These are phyloP conservation scores for Sylvietta virens DNA, from an alignment of 2,113 vertebrate genomes.

Conservation along the genomic window DNA sequence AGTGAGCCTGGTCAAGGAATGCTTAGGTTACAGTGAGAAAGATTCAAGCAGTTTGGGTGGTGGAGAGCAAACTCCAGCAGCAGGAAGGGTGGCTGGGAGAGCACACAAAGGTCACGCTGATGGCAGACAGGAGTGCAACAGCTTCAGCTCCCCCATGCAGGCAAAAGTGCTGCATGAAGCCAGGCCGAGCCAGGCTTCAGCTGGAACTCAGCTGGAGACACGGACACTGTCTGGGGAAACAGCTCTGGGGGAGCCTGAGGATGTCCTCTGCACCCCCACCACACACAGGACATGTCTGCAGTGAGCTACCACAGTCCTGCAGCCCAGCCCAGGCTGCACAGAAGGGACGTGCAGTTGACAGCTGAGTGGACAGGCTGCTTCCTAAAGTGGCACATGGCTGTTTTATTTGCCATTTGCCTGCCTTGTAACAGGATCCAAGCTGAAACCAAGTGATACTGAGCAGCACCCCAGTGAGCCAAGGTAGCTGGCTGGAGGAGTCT, in stretches of 20 bases:
- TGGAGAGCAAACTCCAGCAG: not conserved
- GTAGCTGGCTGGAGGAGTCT: not conserved
- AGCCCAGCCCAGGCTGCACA: not conserved
- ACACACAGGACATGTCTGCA: not conserved
- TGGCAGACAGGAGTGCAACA: not conserved
- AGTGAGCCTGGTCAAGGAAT: not conserved
- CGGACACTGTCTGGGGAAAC: not conserved
- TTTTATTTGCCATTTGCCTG: not conserved
- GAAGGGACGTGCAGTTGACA: not conserved
- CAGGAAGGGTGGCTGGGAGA: not conserved
- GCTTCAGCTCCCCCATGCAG: not conserved
- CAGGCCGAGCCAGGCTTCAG: not conserved
- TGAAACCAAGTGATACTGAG: not conserved
- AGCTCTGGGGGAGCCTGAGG: not conserved
- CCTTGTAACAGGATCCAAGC: not conserved
- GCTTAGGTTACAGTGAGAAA: not conserved
- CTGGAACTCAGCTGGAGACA: not conserved
- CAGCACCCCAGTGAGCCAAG: not conserved
- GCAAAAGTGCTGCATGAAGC: not conserved
- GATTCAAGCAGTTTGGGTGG: not conserved
- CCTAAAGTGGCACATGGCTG: accelerated
- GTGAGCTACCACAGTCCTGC: not conserved
- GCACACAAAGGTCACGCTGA: not conserved
- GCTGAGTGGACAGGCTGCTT: not conserved
- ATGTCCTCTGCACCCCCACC: not conserved